phyloP scores from a whole-genome alignment of 2,888 invertebrate species.

The Perizoma flavofasciatum region DNA sequence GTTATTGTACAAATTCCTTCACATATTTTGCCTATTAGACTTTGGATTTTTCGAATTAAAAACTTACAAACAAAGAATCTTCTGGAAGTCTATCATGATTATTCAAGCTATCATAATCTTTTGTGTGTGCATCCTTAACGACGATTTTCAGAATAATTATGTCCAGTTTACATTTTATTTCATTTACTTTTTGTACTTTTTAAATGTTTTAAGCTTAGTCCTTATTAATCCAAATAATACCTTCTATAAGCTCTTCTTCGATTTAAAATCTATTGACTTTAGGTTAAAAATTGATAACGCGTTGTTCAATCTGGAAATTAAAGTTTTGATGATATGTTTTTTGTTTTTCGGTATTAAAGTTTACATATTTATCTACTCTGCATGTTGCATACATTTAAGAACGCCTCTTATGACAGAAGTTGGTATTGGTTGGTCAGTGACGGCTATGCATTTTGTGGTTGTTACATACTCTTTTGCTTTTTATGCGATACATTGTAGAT shows the following conservation, averaged over 20 bases:
- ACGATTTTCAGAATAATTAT: not conserved
- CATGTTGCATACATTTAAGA: not conserved
- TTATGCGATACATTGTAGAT: too few species aligned
- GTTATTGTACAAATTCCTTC: not conserved
- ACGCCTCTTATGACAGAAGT: not conserved
- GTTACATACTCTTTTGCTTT: not conserved
- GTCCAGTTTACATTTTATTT: too few species aligned
- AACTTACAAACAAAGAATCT: not conserved
- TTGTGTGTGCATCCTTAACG: not conserved
- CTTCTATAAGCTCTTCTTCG: not conserved
- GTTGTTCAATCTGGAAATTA: not conserved
- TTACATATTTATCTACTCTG: not conserved
- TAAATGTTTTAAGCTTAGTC: not conserved
- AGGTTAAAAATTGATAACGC: not conserved
- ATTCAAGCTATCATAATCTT: not conserved
- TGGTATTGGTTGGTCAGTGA: not conserved
- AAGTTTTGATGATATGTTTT: not conserved
- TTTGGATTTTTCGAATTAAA: constrained; percentile 6
- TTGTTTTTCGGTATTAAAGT: not conserved
- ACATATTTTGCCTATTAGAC: not conserved
- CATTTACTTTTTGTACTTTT: not conserved
- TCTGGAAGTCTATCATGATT: constrained; percentile 3
- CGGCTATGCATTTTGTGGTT: not conserved
- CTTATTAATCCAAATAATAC: not conserved
- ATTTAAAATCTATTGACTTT: not conserved